phyloP scores from a whole-genome alignment of 2,113 vertebrate species.

The Ornithorhynchus anatinus region DNA sequence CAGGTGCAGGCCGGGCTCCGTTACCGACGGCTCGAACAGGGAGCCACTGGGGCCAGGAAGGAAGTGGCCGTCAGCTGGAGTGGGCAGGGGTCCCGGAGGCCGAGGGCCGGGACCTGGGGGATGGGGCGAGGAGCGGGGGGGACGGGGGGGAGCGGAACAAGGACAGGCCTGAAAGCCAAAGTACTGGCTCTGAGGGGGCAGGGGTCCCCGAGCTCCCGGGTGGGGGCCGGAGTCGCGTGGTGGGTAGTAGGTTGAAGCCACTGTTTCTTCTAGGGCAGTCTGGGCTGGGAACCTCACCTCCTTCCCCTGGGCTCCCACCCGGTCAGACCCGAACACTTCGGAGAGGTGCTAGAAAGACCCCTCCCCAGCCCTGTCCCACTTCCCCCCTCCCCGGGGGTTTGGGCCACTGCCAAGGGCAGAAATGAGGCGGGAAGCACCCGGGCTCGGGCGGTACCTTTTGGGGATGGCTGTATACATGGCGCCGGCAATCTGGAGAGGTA shows the following conservation, averaged over 20 bases:
- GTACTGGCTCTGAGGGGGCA: too few relatives aligned
- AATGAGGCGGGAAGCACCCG: background rate
- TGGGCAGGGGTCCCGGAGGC: background rate
- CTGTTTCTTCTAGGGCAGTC: too few relatives aligned
- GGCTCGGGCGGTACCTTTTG: constrained; percentile 35
- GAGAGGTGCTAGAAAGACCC: too few relatives aligned
- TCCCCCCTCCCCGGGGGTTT: background rate
- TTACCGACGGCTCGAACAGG: constrained; percentile 14
- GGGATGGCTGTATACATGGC: constrained; percentile 53
- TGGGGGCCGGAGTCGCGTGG: too few relatives aligned
- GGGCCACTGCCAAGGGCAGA: fast-evolving
- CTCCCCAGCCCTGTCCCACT: background rate
- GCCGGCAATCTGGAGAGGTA: constrained; percentile 9
- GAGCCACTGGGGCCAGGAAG: constrained; percentile 10
- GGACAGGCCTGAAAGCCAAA: too few relatives aligned
- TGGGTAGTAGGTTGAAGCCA: too few relatives aligned
- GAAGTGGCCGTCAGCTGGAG: fast-evolving
- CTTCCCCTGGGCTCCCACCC: too few relatives aligned
- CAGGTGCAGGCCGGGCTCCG: constrained; percentile 69
- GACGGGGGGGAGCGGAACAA: too few relatives aligned
- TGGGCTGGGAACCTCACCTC: too few relatives aligned
- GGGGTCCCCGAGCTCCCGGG: too few relatives aligned
- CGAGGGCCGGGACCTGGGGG: fast-evolving
- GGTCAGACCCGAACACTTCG: too few relatives aligned
- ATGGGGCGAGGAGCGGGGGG: background rate